Conservation (phyloP, 2,113 vertebrate genomes). For the Myiozetetes cayanensis region DNA sequence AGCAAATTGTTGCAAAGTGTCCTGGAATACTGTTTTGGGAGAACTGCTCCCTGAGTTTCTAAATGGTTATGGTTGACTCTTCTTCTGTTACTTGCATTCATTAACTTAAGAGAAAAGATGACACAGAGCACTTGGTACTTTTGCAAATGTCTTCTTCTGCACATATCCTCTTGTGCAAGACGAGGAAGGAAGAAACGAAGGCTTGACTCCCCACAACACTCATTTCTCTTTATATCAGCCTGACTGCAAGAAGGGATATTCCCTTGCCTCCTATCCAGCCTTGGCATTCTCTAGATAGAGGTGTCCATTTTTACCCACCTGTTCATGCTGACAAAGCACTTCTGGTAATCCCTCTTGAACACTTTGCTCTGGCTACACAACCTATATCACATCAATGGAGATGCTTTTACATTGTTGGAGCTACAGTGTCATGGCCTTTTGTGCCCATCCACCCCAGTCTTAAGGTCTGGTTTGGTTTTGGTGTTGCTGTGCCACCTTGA, state of each 20-base stretch:
- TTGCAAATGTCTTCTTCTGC: neutral
- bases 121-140: neutral
- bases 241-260: neutral
- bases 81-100: neutral
- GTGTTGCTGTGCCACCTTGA: neutral
- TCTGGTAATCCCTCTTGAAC: neutral
- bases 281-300: neutral
- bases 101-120: neutral
- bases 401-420: neutral
- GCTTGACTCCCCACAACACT: neutral
- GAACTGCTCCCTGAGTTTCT: neutral
- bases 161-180: neutral
- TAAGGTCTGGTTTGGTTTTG: neutral
- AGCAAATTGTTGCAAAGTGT: neutral
- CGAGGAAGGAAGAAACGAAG: neutral
- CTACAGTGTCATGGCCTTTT: no score
- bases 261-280: neutral
- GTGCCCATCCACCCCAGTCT: rapidly evolving
- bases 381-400: neutral
- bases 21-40: neutral
- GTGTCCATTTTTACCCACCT: neutral
- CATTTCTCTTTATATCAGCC: neutral
- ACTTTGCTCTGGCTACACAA: neutral
- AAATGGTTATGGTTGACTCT: neutral
- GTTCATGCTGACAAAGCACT: neutral